Percentiles rank a stretch among this genome's conserved stretches.
Conservation (phyloP, 2,888 invertebrate species). For the Lymantria monacha region DNA sequence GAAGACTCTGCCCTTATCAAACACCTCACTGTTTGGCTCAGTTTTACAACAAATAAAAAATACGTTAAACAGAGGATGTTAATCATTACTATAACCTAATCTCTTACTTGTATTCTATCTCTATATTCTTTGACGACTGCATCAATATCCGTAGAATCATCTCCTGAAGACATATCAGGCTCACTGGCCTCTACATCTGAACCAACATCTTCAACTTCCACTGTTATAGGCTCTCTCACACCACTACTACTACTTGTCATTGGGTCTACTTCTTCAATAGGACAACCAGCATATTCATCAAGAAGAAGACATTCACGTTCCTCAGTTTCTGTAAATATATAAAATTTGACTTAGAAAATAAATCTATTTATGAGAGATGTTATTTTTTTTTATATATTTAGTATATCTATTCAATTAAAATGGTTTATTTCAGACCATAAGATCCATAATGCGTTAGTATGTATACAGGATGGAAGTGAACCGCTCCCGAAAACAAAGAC, state of each 20-base stretch:
- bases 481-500: too few relatives aligned
- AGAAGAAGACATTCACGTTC: slow-evolving; percentile 83
- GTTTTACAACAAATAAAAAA: too few relatives aligned
- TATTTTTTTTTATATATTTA: neutral
- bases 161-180: slow-evolving; percentile 80
- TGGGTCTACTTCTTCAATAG: slow-evolving; percentile 61
- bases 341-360: neutral
- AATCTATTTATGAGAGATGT: neutral
- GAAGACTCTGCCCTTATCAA: too few relatives aligned
- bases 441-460: too few relatives aligned
- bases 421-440: too few relatives aligned
- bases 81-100: neutral
- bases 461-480: too few relatives aligned
- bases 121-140: slow-evolving; percentile 89
- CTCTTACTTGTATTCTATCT: slow-evolving; percentile 84
- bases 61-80: neutral
- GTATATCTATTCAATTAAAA: too few relatives aligned
- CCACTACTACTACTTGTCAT: slow-evolving; percentile 55
- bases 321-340: slow-evolving; percentile 58
- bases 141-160: slow-evolving; percentile 89
- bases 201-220: slow-evolving; percentile 57
- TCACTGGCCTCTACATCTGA: slow-evolving; percentile 78
- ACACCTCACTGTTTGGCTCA: too few relatives aligned
- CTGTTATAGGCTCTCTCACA: slow-evolving; percentile 47
- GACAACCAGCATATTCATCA: slow-evolving; percentile 78